These are phyloP conservation scores for Saccopteryx leptura DNA, from an alignment of 2,113 vertebrate genomes.

Conservation along the genomic window DNA sequence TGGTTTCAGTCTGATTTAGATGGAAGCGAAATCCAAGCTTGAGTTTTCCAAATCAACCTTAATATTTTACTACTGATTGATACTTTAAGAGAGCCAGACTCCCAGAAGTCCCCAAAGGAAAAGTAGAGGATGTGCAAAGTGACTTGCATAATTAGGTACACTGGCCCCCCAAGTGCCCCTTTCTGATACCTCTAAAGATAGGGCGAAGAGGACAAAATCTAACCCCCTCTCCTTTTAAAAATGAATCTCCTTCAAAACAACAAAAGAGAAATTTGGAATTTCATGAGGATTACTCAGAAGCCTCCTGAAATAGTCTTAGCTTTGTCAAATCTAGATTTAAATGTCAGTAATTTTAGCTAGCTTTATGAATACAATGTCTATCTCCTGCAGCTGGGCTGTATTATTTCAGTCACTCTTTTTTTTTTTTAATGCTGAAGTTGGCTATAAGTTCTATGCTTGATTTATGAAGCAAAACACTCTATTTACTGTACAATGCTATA, in stretches of 20 bases:
- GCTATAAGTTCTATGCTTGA: constrained; percentile 85
- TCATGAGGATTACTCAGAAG: constrained; percentile 81
- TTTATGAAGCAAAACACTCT: constrained; percentile 86
- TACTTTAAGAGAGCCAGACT: constrained; percentile 1
- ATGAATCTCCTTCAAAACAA: constrained; percentile 67
- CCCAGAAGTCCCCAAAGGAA: constrained; percentile 40
- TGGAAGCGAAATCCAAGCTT: constrained; percentile 63
- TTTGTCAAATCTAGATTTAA: constrained; percentile 84
- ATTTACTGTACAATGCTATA: constrained; percentile 83
- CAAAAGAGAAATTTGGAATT: constrained; percentile 83
- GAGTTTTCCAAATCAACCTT: constrained; percentile 73
- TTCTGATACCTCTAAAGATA: constrained; percentile 67
- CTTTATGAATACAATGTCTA: constrained; percentile 81
- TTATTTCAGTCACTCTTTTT: constrained; percentile 85
- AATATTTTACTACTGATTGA: constrained; percentile 50
- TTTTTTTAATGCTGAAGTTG: constrained; percentile 85
- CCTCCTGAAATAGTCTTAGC: constrained; percentile 78
- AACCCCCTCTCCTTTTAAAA: constrained; percentile 51
- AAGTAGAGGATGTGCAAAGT: constrained; percentile 66
- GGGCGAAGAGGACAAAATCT: not conserved
- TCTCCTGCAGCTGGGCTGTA: constrained; percentile 84
- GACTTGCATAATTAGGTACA: constrained; percentile 55
- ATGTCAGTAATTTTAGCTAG: constrained; percentile 85
- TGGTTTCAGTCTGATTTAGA: constrained; percentile 62
- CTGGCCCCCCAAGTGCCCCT: not conserved